These are phyloP conservation scores for Globodera ellingtonae DNA, from an alignment of 1,140 invertebrate species.

Conservation along the genomic window DNA sequence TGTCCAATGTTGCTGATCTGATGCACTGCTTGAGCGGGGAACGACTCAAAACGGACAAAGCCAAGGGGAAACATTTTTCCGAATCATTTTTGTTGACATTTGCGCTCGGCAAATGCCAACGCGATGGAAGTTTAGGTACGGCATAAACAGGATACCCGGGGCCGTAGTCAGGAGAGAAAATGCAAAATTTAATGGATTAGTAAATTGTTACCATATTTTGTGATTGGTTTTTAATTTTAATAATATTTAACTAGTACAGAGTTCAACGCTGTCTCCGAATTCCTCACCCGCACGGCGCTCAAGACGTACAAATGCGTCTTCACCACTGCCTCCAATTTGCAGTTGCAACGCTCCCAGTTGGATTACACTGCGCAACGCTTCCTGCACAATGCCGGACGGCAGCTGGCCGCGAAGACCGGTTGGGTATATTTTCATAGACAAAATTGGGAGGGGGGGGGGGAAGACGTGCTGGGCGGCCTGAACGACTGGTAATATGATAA, in stretches of 20 bases:
- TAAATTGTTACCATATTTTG: too few species aligned
- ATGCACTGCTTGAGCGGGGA: constrained; percentile 14
- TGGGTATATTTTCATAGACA: too few species aligned
- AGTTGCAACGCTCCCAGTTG: constrained; percentile 22
- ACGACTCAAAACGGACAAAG: background rate
- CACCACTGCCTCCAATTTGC: constrained; percentile 13
- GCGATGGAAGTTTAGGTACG: background rate
- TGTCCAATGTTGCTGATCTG: constrained; percentile 11
- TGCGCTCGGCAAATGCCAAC: background rate
- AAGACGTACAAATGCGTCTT: constrained; percentile 15
- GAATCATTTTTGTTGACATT: constrained; percentile 7
- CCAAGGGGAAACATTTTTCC: background rate
- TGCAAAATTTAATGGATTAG: too few species aligned
- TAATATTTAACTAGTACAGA: background rate
- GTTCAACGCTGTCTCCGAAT: background rate
- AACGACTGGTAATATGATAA: too few species aligned
- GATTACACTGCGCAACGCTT: constrained; percentile 6
- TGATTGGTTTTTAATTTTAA: too few species aligned
- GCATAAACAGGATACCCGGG: too few species aligned
- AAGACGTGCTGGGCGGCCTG: too few species aligned
- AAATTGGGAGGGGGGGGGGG: too few species aligned
- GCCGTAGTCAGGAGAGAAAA: too few species aligned
- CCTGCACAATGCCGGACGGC: background rate
- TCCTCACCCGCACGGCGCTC: background rate
- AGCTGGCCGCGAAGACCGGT: background rate